These are phyloP conservation scores for Acholoe squamosa DNA, from an alignment of 2,888 invertebrate genomes.

Conservation along the genomic window DNA sequence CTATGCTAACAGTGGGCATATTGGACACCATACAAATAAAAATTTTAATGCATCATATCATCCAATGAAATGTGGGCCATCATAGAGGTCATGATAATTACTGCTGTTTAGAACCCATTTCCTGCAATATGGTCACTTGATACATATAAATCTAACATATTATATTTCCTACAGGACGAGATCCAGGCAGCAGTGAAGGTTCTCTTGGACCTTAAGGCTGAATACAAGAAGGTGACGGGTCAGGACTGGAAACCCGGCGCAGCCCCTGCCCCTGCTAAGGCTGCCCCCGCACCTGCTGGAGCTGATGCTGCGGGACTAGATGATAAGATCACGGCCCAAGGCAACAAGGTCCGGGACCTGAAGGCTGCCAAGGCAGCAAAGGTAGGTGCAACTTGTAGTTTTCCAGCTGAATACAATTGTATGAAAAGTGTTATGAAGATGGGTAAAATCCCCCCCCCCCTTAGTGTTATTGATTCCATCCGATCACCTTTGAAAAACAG, in stretches of 20 bases:
- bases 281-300: constrained; percentile 22
- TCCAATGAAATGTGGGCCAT: too few relatives aligned
- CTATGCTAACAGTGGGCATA: too few relatives aligned
- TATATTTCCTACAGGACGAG: constrained; percentile 74
- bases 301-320: constrained; percentile 70
- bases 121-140: not conserved
- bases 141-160: not conserved
- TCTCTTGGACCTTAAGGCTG: constrained; percentile 88
- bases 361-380: constrained; percentile 84
- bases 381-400: constrained; percentile 63
- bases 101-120: not conserved
- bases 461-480: too few relatives aligned
- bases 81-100: too few relatives aligned
- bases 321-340: constrained; percentile 85
- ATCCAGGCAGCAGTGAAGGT: constrained; percentile 86
- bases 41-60: too few relatives aligned
- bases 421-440: too few relatives aligned
- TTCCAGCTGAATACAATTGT: too few relatives aligned
- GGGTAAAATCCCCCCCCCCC: too few relatives aligned
- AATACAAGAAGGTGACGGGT: constrained; percentile 89
- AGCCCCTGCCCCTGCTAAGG: constrained; percentile 7
- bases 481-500: too few relatives aligned
- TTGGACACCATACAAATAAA: too few relatives aligned
- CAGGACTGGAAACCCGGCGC: constrained; percentile 86
- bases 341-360: constrained; percentile 88